These are phyloP conservation scores for Mirounga angustirostris DNA, from an alignment of 2,113 vertebrate species.

Conservation along the genomic window DNA sequence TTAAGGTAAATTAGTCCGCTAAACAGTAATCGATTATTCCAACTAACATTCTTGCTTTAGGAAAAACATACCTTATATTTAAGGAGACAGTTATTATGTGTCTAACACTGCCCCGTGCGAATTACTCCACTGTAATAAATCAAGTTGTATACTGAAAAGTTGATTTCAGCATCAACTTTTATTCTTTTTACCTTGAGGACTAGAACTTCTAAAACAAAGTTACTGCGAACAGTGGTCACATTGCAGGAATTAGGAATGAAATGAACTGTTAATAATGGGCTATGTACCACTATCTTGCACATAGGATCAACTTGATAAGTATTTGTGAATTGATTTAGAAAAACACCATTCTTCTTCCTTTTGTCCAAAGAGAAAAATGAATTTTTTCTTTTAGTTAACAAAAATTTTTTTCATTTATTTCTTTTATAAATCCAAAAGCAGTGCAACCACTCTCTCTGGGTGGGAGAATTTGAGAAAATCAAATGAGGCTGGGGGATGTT, in stretches of 20 bases:
- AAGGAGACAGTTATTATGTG: constrained; percentile 6
- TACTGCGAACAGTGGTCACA: constrained; percentile 27
- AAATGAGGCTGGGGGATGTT: constrained; percentile 40
- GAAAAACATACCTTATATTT: constrained; percentile 44
- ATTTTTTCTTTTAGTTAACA: constrained; percentile 27
- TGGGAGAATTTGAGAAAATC: constrained; percentile 48
- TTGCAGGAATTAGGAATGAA: constrained; percentile 33
- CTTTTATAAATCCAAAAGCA: constrained; percentile 1
- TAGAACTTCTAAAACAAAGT: constrained; percentile 61
- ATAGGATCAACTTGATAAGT: constrained; percentile 47
- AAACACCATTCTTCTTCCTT: background rate
- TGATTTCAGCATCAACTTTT: constrained; percentile 59
- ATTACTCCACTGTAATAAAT: constrained; percentile 58
- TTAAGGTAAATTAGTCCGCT: constrained; percentile 63
- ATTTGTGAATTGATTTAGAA: constrained; percentile 54
- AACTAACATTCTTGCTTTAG: constrained; percentile 47
- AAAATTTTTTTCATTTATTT: background rate
- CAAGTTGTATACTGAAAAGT: constrained; percentile 31
- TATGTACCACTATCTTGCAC: background rate
- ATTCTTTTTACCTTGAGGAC: constrained; percentile 36
- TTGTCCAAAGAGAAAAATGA: constrained; percentile 27
- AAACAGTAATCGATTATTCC: constrained; percentile 43
- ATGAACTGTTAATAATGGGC: constrained; percentile 38
- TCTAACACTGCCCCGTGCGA: background rate
- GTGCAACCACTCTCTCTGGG: background rate